Evolutionary conservation across 2,797 vertebrate species (phyloP).

Genomic region (Hypotaenidia okinawae): DNA sequence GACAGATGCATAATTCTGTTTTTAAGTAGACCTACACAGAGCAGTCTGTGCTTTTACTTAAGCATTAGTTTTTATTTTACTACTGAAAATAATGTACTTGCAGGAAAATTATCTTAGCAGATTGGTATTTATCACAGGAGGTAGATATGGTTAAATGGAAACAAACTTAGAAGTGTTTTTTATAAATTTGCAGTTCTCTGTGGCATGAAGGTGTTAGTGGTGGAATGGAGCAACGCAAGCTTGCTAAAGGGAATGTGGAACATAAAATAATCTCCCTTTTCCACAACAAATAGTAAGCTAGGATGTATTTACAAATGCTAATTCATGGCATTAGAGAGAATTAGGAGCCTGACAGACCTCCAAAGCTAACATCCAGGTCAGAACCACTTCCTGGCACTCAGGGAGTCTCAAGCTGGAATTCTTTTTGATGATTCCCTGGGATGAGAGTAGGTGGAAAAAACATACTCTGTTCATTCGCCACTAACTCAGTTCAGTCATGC

Average conservation of each 20-base stretch:
- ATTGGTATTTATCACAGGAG: neutral
- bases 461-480: neutral
- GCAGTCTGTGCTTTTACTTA: neutral
- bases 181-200: neutral
- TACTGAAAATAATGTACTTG: neutral
- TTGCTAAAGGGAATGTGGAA: neutral
- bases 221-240: neutral
- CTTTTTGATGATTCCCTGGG: neutral
- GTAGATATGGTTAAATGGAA: neutral
- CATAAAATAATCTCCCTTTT: neutral
- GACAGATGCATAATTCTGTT: fast-evolving
- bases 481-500: neutral
- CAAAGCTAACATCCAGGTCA: neutral
- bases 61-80: neutral
- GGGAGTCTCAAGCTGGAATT: neutral
- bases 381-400: neutral
- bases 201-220: neutral
- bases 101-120: neutral
- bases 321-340: neutral
- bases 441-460: neutral
- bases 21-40: neutral
- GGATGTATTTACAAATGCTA: neutral
- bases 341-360: neutral
- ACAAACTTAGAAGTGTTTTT: neutral
- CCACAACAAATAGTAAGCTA: neutral